Base-by-base conservation (phyloP, 2,113 vertebrate species). In the Nansenia antarctica region DNA sequence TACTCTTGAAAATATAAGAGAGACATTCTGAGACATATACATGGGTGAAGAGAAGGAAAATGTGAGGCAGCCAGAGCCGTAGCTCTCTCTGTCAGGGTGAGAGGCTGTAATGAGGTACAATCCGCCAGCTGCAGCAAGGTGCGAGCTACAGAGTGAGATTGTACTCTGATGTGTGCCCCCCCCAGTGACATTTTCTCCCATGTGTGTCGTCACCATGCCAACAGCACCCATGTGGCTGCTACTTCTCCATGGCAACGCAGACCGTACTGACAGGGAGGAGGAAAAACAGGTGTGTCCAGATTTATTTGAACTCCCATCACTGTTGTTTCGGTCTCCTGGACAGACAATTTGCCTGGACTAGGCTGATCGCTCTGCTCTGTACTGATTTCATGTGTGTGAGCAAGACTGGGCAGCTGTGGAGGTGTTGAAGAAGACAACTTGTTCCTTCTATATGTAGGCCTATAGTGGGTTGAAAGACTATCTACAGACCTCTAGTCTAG, bases 181-280 rank as follows among this genome's bases (percentile, higher is more conserved):
- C 68, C 66, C 63, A 15, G 11, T 73, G 75, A 67, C 24, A 30
- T 72, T 62, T 64, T 86, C 83, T 11, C 30, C 87, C 73, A 65
- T n/a, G 52, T 65, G 77, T 79, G 86, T 66, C 9, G 63, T 88
- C 83, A 9, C 79, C 79, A 83, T 78, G 74, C 74, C 59, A 24
- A 89, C 32, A 4, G 30, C 32, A 47, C 80, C 70, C 63, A 70
- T 69, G 75, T 73, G 80, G 57, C 78, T 70, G 65, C 53, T 15
- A 49, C 57, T 64, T 87, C 79, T 47, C 81, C 70, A 85, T 79
- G 62, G 82, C 76, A 87, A 86, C 87, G 22, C 31, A 39, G 69
- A 47, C 54, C 57, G 67, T 29, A 64, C 67, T 9, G 68, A 72
- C 70, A 73, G 42, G 47, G 59, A 76, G 52, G 58, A 63, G 37